A percentile compares a stretch with the other conserved stretches of the same genome.
Evolutionary conservation across 2,113 vertebrate species (phyloP).

Genomic region (Carassius auratus): DNA sequence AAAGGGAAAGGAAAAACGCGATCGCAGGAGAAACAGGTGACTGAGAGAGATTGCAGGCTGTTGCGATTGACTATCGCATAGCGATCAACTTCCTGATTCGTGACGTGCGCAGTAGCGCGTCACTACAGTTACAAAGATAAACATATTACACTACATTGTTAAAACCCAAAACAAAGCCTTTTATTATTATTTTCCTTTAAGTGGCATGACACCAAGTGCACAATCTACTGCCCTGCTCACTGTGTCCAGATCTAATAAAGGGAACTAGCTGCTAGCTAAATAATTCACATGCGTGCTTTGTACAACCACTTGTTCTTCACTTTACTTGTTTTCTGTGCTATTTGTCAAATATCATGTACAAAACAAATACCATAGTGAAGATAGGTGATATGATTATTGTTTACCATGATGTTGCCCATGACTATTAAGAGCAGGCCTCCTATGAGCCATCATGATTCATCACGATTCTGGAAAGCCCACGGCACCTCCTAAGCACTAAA

Average conservation of each 20-base stretch:
- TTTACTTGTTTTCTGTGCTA: background rate
- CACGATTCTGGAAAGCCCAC: slow-evolving; percentile 18
- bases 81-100: too few relatives aligned
- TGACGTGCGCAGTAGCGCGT: too few relatives aligned
- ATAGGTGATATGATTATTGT: slow-evolving; percentile 40
- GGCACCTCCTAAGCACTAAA: slow-evolving; percentile 27
- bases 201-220: too few relatives aligned
- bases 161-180: too few relatives aligned
- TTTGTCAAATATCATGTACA: slow-evolving; percentile 31
- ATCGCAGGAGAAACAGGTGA: too few relatives aligned
- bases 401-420: background rate
- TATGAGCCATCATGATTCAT: slow-evolving; percentile 7
- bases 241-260: slow-evolving; percentile 45
- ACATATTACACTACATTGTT: too few relatives aligned
- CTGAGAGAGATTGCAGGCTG: too few relatives aligned
- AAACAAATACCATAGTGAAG: background rate
- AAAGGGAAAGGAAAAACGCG: too few relatives aligned
- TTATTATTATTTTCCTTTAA: too few relatives aligned
- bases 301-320: slow-evolving; percentile 42
- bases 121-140: too few relatives aligned
- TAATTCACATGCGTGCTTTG: slow-evolving; percentile 50
- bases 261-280: slow-evolving; percentile 44
- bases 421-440: background rate
- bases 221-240: slow-evolving; percentile 40
- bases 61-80: too few relatives aligned